Evolutionary conservation across 2,888 invertebrate genomes (phyloP).

Genomic region (Athalia rosae): DNA sequence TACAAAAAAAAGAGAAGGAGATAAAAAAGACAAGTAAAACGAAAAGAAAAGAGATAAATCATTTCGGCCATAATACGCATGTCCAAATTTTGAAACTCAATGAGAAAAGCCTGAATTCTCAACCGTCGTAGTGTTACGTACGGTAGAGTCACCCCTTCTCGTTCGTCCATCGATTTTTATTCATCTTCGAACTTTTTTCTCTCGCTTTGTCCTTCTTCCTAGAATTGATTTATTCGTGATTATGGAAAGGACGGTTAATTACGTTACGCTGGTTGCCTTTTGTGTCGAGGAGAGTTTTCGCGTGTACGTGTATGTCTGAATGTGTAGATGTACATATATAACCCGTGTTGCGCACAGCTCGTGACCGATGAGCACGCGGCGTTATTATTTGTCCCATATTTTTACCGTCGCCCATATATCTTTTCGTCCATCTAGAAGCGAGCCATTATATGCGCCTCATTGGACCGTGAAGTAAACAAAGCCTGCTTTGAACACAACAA

Average conservation of each 20-base stretch:
- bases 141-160: no score
- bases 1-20: slow-evolving; percentile 3
- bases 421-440: slow-evolving; percentile 24
- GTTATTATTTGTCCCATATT: slow-evolving; percentile 37
- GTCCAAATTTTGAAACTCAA: neutral
- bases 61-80: neutral
- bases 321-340: no score
- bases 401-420: slow-evolving; percentile 30
- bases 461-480: slow-evolving; percentile 56
- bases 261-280: neutral
- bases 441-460: slow-evolving; percentile 52
- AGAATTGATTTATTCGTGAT: neutral
- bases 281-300: no score
- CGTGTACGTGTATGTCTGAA: no score
- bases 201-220: no score
- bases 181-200: no score
- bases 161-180: no score
- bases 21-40: neutral
- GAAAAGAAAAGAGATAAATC: neutral
- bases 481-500: slow-evolving; percentile 47
- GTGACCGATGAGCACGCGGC: slow-evolving; percentile 28
- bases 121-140: no score
- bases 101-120: no score
- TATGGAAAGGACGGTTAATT: neutral
- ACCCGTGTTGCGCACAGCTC: slow-evolving; percentile 17